A percentile compares a stretch with the other conserved stretches of the same genome.
These are phyloP conservation scores for Naso thynnoides DNA, from an alignment of 2,797 vertebrate species.

Conservation along the genomic window DNA sequence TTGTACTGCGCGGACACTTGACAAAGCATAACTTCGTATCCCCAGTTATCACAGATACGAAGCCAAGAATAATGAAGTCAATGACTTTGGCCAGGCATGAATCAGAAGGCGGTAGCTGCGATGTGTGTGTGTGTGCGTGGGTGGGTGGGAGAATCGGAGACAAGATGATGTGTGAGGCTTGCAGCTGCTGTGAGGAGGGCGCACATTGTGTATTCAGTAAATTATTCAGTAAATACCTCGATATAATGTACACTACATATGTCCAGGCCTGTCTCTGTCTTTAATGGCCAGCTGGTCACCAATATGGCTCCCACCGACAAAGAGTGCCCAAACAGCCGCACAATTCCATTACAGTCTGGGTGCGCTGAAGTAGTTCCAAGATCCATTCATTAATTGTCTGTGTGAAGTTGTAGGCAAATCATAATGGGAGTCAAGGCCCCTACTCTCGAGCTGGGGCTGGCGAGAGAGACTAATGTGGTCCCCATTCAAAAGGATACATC, in stretches of 20 bases:
- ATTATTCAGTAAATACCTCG: slow-evolving; percentile 88
- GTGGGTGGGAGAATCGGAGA: slow-evolving; percentile 65
- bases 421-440: slow-evolving; percentile 83
- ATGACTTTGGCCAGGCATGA: slow-evolving; percentile 80
- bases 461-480: slow-evolving; percentile 82
- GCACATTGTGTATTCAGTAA: slow-evolving; percentile 84
- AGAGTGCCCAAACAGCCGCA: slow-evolving; percentile 79
- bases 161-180: slow-evolving; percentile 74
- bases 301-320: slow-evolving; percentile 85
- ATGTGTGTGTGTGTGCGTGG: slow-evolving; percentile 29
- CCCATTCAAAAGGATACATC: slow-evolving; percentile 85
- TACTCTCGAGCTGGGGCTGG: slow-evolving; percentile 72
- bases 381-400: slow-evolving; percentile 87
- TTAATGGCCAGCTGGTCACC: slow-evolving; percentile 90
- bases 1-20: slow-evolving; percentile 53
- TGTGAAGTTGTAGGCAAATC: slow-evolving; percentile 86
- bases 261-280: slow-evolving; percentile 83
- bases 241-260: slow-evolving; percentile 89
- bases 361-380: slow-evolving; percentile 82
- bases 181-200: slow-evolving; percentile 80
- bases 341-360: slow-evolving; percentile 83
- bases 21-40: slow-evolving; percentile 66
- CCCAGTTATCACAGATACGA: slow-evolving; percentile 70
- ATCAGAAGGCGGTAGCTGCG: slow-evolving; percentile 63
- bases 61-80: slow-evolving; percentile 82